Evolutionary conservation across 2,113 vertebrate species (phyloP).

Genomic region (Mionectes macconnelli): DNA sequence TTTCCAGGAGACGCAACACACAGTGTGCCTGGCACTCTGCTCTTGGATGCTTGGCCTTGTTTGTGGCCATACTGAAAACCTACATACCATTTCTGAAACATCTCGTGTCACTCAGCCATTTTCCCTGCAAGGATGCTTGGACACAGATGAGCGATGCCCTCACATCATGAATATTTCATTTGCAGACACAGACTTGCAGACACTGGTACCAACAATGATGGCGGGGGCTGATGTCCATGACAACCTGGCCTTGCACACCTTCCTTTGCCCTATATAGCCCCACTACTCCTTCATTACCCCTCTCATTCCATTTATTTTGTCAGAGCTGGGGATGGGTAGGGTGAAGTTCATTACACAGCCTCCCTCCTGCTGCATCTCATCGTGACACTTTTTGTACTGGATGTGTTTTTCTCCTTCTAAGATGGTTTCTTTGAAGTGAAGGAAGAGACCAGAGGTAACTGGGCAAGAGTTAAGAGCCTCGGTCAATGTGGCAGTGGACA

Average conservation of each 20-base stretch:
- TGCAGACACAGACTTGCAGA: neutral
- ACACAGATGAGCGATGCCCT: neutral
- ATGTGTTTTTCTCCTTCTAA: neutral
- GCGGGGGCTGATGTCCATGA: accelerated
- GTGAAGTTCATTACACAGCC: neutral
- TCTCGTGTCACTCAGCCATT: neutral
- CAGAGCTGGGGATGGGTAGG: neutral
- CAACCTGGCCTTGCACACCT: neutral
- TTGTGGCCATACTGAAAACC: neutral
- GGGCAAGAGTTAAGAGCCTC: neutral
- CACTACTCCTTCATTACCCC: neutral
- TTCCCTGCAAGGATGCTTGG: neutral
- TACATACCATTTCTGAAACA: neutral
- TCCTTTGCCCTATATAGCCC: neutral
- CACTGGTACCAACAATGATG: accelerated
- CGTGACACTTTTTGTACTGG: neutral
- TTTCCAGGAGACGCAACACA: neutral
- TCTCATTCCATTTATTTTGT: neutral
- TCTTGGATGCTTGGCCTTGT: neutral
- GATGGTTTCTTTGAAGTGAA: neutral
- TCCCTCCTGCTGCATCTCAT: neutral
- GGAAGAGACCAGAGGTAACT: neutral
- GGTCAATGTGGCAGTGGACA: no score
- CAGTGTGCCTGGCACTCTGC: neutral
- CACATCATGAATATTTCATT: neutral